Percentiles rank a stretch among this genome's conserved stretches.
Evolutionary conservation across 2,113 vertebrate species (phyloP).

Genomic region (Oncorhynchus nerka): DNA sequence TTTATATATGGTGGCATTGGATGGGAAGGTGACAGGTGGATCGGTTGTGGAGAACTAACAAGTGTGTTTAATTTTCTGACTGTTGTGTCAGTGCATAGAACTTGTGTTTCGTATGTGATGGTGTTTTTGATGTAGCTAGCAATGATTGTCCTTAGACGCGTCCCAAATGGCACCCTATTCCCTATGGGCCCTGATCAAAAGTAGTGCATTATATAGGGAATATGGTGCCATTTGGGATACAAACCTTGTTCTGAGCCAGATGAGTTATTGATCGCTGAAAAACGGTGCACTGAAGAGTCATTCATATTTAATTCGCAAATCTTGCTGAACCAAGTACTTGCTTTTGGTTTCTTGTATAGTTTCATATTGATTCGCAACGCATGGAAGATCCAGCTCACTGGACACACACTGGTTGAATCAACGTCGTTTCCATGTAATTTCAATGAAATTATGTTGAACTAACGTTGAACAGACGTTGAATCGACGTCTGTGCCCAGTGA

Average conservation of each 20-base stretch:
- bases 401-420: too few relatives aligned
- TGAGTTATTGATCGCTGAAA: constrained; percentile 30
- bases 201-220: too few relatives aligned
- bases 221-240: background rate
- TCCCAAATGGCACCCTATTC: background rate
- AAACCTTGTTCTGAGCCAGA: constrained; percentile 31
- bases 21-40: constrained; percentile 27
- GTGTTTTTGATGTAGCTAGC: constrained; percentile 12
- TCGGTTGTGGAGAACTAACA: constrained; percentile 19
- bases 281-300: constrained; percentile 38
- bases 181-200: too few relatives aligned
- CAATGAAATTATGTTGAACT: too few relatives aligned
- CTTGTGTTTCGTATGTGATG: too few relatives aligned
- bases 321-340: constrained; percentile 42
- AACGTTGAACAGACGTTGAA: too few relatives aligned
- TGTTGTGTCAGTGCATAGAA: constrained; percentile 35
- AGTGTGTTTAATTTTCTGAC: constrained; percentile 12
- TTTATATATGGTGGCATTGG: background rate
- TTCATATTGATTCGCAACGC: constrained; percentile 29
- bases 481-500: too few relatives aligned
- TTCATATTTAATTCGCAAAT: constrained; percentile 50
- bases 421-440: too few relatives aligned
- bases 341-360: constrained; percentile 47
- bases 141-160: background rate
- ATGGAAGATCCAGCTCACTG: too few relatives aligned